Percentiles rank a stretch among this genome's conserved stretches.
phyloP scores from a whole-genome alignment of 2,888 invertebrate genomes.

The Autographa gamma region DNA sequence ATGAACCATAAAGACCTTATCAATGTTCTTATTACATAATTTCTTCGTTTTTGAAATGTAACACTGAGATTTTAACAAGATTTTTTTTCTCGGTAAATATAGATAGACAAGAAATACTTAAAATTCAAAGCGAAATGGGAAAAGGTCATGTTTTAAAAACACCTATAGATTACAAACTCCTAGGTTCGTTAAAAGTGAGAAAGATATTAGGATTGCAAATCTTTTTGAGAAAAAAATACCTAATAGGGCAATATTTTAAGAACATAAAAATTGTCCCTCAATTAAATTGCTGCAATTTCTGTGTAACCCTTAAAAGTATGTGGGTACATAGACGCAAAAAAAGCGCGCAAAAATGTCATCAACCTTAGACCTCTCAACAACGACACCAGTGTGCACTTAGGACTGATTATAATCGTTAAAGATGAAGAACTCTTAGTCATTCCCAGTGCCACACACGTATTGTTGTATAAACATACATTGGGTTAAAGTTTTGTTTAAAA shows the following conservation, averaged over 20 bases:
- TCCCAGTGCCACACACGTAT: slow-evolving; percentile 1
- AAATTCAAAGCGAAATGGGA: too few relatives aligned
- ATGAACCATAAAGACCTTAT: neutral
- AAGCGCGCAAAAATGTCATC: slow-evolving; percentile 33
- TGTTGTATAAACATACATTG: neutral
- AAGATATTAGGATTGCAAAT: too few relatives aligned
- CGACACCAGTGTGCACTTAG: slow-evolving; percentile 20
- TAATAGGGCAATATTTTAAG: too few relatives aligned
- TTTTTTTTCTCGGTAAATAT: neutral
- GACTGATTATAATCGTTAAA: slow-evolving; percentile 17
- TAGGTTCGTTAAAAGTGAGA: too few relatives aligned
- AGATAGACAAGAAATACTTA: too few relatives aligned
- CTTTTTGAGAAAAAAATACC: too few relatives aligned
- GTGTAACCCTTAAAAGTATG: neutral
- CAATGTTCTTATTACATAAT: neutral
- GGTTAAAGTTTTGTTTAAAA: slow-evolving; percentile 13
- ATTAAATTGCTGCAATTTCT: neutral
- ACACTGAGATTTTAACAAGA: neutral
- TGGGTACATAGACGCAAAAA: slow-evolving; percentile 7
- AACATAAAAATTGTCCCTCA: neutral
- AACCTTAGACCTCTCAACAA: slow-evolving; percentile 27
- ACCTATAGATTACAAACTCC: too few relatives aligned
- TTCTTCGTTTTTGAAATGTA: neutral
- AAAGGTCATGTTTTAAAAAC: too few relatives aligned
- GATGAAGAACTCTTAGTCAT: slow-evolving; percentile 33